A percentile compares a stretch with the other conserved stretches of the same genome.
Evolutionary conservation across 2,888 invertebrate species (phyloP).

Genomic region (Lasioglossum marginatum): DNA sequence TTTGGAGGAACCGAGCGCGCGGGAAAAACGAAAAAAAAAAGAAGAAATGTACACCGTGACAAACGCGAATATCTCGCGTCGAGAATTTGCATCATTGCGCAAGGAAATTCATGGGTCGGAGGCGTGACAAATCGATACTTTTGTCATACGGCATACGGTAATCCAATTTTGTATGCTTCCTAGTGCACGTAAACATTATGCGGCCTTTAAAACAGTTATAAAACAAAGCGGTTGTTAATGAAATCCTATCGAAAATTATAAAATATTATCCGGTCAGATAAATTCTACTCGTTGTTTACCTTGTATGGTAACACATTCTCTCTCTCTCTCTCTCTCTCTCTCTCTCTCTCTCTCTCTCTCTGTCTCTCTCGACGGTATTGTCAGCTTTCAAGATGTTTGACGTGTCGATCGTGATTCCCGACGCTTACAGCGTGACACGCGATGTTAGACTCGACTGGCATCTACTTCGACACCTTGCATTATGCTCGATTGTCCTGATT

Average conservation of each 20-base stretch:
- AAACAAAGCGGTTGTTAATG: constrained; percentile 17
- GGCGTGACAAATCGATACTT: constrained; percentile 37
- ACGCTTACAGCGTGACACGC: constrained; percentile 60
- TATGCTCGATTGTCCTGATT: constrained; percentile 50
- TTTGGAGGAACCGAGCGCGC: background rate
- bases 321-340: background rate
- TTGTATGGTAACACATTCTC: no score
- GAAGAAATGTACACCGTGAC: background rate
- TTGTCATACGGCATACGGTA: constrained; percentile 8
- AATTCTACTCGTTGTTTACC: constrained; percentile 8
- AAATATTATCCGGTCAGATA: background rate
- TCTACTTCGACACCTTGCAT: constrained; percentile 62
- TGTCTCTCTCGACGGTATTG: constrained; percentile 21
- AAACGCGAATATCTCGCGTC: constrained; percentile 5
- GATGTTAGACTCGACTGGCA: constrained; percentile 62
- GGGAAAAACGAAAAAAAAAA: background rate
- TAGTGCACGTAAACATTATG: constrained; percentile 25
- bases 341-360: background rate
- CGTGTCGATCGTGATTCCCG: constrained; percentile 60
- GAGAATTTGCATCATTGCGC: constrained; percentile 16
- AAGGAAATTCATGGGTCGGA: constrained; percentile 15
- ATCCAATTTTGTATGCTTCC: constrained; percentile 18
- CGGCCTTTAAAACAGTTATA: constrained; percentile 13
- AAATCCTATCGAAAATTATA: constrained; percentile 16
- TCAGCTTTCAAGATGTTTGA: constrained; percentile 60